Evolutionary conservation across 2,797 vertebrate genomes (phyloP), one percentile per base, ranked within the genome.

Genomic region (Garrulus glandarius): DNA sequence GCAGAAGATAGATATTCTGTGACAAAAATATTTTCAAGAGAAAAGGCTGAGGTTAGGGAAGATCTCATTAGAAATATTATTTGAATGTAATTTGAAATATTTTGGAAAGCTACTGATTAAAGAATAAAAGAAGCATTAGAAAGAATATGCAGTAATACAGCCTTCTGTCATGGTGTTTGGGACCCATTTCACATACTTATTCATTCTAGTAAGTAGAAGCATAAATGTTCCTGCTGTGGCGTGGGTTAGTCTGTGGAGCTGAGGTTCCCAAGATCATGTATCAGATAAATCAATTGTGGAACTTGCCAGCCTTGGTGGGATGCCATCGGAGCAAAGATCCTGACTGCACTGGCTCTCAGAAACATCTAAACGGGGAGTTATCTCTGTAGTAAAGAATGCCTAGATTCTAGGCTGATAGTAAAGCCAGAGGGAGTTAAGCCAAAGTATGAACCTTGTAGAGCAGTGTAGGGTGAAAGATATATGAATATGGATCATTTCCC

Each of bases 381-480:
- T 52, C 84, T 95, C 61, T 86, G 21, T 75, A 32, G 39, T 88
- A 76, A 93, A 86, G 79, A 93, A 92, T 87, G 67, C 70, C 63
- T 80, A 87, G 72, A 88, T 95, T 90, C 84, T 87, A 84, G 52
- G 57, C 74, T 79, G 85, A 59, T 87, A 64, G 65, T 78, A 81
- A 76, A 95, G 56, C 63, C 77, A 86, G 63, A 59, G 74, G 59
- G 69, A 94, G 86, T 89, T 92, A 88, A 92, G 87, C 83, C 92
- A 82, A 84, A 63, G 14, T 56, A 64, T 78, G 70, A 95, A 81
- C 69, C 61, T 84, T 72, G 56, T 84, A 69, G 82, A 86, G 55
- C 52, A 50, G 49, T 41, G 44, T 53, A 86, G 79, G 76, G 72
- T 92, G 83, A 61, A 89, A 85, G n/a, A 41, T 41, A 64, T 13